phyloP scores from a whole-genome alignment of 2,113 vertebrate species.

The Megaceryle torquata region DNA sequence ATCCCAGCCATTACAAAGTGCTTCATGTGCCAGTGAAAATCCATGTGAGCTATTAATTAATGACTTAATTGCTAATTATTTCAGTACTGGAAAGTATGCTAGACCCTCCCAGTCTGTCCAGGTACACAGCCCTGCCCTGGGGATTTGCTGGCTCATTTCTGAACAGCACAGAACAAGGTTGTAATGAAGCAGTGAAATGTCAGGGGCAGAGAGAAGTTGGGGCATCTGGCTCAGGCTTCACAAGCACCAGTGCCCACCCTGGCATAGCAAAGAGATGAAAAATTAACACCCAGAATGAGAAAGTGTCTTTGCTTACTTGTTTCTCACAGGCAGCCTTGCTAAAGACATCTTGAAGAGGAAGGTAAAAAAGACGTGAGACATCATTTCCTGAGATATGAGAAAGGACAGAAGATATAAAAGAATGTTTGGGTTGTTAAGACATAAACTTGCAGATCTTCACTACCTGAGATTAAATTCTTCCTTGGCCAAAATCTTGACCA shows the following conservation, averaged over 20 bases:
- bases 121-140: slow-evolving; percentile 25
- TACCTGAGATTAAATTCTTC: not conserved
- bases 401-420: not conserved
- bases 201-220: not conserved
- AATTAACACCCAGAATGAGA: not conserved
- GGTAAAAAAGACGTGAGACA: not conserved
- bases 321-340: not conserved
- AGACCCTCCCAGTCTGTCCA: not conserved
- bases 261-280: not conserved
- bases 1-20: not conserved
- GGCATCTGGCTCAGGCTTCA: not conserved
- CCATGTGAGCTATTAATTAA: slow-evolving; percentile 13
- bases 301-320: not conserved
- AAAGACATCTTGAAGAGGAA: not conserved
- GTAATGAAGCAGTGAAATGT: not conserved
- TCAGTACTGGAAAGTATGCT: slow-evolving; percentile 17
- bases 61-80: slow-evolving; percentile 36
- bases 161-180: not conserved
- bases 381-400: not conserved
- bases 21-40: not conserved
- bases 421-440: not conserved
- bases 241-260: not conserved
- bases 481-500: not conserved
- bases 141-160: slow-evolving; percentile 6
- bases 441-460: not conserved